phyloP scores from a whole-genome alignment of 2,113 vertebrate genomes.

The Prinia subflava region DNA sequence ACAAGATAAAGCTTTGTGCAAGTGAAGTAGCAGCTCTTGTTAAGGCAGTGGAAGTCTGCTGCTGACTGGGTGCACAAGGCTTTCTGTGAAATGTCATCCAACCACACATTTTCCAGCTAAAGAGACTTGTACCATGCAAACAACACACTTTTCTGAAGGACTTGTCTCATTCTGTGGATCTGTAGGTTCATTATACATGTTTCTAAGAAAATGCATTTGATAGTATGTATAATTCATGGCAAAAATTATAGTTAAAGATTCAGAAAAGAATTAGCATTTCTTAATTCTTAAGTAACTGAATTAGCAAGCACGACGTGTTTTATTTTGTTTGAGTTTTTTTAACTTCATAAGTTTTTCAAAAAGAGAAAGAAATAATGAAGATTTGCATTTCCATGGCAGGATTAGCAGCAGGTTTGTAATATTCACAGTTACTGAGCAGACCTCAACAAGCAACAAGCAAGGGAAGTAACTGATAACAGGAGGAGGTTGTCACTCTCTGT shows the following conservation, averaged over 20 bases:
- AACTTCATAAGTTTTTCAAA: neutral
- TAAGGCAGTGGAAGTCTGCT: neutral
- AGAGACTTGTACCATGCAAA: neutral
- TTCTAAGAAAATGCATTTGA: neutral
- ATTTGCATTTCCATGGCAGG: neutral
- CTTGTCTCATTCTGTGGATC: neutral
- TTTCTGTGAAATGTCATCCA: neutral
- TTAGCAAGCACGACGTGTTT: neutral
- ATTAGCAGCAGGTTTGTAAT: neutral
- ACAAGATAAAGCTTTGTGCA: neutral
- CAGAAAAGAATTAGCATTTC: neutral
- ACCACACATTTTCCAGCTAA: neutral
- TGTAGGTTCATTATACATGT: neutral
- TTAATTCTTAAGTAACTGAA: neutral
- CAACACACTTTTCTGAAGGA: neutral
- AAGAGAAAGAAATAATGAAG: neutral
- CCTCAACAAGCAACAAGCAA: neutral
- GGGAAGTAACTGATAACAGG: neutral
- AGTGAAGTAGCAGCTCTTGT: neutral
- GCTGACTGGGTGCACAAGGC: neutral
- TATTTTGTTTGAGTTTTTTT: too few species aligned
- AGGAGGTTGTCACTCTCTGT: neutral
- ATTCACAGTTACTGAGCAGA: neutral
- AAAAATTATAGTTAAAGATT: neutral
- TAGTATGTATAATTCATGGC: neutral